Evolutionary conservation across 37 sponge, comb jelly and placozoan species (phyloP), one percentile per base, ranked within the genome.

Genomic region (Beroe forskalii): DNA sequence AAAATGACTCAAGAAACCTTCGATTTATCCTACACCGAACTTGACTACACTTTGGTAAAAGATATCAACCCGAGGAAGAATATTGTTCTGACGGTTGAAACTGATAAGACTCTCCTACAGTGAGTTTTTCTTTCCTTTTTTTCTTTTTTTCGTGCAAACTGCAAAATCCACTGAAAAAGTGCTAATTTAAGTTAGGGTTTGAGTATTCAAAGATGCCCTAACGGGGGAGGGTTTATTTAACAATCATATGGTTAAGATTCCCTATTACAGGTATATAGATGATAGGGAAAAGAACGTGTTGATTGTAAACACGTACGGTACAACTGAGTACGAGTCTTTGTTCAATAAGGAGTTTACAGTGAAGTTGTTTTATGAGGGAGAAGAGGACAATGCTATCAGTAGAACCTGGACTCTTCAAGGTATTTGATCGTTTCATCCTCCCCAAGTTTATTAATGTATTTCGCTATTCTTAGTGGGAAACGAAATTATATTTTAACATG

Each of bases 181-280:
- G n/a, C n/a, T n/a, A n/a, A n/a, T n/a, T n/a, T n/a, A n/a, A n/a
- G n/a, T n/a, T n/a, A n/a, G n/a, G n/a, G n/a, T n/a, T n/a, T n/a
- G n/a, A n/a, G n/a, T n/a, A n/a, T n/a, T n/a, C n/a, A n/a, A n/a
- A n/a, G n/a, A n/a, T n/a, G n/a, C n/a, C n/a, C n/a, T n/a, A n/a
- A n/a, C n/a, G n/a, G n/a, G n/a, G n/a, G n/a, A n/a, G n/a, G n/a
- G n/a, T n/a, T n/a, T n/a, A n/a, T n/a, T n/a, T n/a, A n/a, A n/a
- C n/a, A n/a, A n/a, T n/a, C n/a, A n/a, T n/a, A n/a, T n/a, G n/a
- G n/a, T n/a, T n/a, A n/a, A n/a, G n/a, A n/a, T n/a, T n/a, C n/a
- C n/a, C n/a, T n/a, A n/a, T 48, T 48, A 17, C 38, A 69, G 72
- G 72, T 69, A 69, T 17, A 28, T 69, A 1, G 72, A 69, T 32